These are phyloP conservation scores for Ditula angustiorana DNA, from an alignment of 2,888 invertebrate genomes.

Conservation along the genomic window DNA sequence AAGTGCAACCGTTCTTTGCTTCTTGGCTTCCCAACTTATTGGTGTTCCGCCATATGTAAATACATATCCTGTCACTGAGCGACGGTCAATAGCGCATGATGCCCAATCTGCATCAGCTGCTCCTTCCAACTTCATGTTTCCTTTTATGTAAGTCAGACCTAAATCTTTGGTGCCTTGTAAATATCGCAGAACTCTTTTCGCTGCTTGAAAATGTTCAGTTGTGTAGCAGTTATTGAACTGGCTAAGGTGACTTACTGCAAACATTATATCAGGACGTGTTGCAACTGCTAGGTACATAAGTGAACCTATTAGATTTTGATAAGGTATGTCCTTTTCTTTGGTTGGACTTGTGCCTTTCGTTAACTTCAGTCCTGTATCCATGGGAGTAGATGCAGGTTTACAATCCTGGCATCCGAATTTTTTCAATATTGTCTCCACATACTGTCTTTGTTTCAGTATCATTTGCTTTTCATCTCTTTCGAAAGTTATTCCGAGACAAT, in stretches of 20 bases:
- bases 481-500: too few relatives aligned
- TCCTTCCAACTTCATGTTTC: neutral
- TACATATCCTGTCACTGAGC: conserved; percentile 45
- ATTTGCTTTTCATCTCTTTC: too few relatives aligned
- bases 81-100: conserved; percentile 33
- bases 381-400: neutral
- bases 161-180: conserved; percentile 7
- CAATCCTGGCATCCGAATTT: neutral
- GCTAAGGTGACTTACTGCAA: conserved; percentile 15
- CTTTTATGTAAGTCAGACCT: conserved; percentile 5
- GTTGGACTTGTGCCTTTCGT: neutral
- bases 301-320: neutral
- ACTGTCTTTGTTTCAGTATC: too few relatives aligned
- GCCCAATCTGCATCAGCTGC: conserved; percentile 43
- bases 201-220: conserved; percentile 4
- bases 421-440: too few relatives aligned
- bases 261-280: conserved; percentile 29
- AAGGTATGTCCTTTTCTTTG: neutral
- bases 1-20: conserved; percentile 46
- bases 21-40: conserved; percentile 44
- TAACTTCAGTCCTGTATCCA: neutral
- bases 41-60: conserved; percentile 38
- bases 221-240: conserved; percentile 24
- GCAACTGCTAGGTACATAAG: conserved; percentile 1
- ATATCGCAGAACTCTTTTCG: conserved; percentile 16